Base-by-base conservation (phyloP, 2,113 vertebrate species). In the Fulmarus glacialis region DNA sequence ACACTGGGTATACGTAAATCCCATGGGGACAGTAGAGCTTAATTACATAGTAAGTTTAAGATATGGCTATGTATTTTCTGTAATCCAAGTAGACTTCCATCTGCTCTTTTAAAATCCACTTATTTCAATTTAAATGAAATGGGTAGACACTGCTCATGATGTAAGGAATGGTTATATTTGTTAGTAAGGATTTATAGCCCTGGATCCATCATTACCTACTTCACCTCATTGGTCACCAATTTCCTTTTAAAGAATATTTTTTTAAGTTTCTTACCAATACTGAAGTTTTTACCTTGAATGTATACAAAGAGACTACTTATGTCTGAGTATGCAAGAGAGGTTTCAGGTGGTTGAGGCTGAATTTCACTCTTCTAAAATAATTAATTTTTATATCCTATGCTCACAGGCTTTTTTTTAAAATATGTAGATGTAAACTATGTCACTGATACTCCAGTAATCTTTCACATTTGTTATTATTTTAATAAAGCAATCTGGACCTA, bases 1-100 rank as follows among this genome's bases (percentile, higher is more conserved):
- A 1, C 23, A 19, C 0, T 82, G 36, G 58, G 16, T n/a, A 8
- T 29, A 2, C 0, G 0, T 24, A 81, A 63, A 30, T 48, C 55
- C 21, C 4, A 3, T 19, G 36, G 43, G 74, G 23, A 34, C 2
- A 70, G 64, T 2, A 55, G 30, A 92, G 52, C 12, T 89, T 50
- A 55, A 55, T 58, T 58, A 14, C 21, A 8, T 5, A 13, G 20
- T 11, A 26, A 70, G 3, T 53, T 77, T 53, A 73, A 78, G 38
- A 19, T 34, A 29, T 3, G 11, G 14, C 34, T 52, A 4, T 18
- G 4, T 12, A 43, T 72, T 86, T 3, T 67, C 21, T 70, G 52
- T n/a, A 50, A 74, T 71, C 38, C 58, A 63, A 63, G 36, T 26
- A 47, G 21, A 52, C 12, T 73, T 59, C n/a, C 27, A 50, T 29